Evolutionary conservation across 2,888 invertebrate genomes (phyloP).

Genomic region (Calameuta idolon): DNA sequence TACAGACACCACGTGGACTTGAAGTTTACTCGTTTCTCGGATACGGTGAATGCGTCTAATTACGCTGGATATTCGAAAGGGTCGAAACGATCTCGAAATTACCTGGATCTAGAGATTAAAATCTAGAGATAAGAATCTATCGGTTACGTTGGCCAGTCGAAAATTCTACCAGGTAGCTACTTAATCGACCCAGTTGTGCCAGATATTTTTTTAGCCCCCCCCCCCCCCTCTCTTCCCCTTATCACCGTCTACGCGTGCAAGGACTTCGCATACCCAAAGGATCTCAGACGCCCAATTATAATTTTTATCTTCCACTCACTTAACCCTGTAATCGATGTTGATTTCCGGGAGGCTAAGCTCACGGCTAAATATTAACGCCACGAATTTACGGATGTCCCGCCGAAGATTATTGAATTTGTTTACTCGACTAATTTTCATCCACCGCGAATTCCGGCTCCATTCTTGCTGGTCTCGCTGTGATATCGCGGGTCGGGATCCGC

Average conservation of each 20-base stretch:
- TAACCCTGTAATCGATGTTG: conserved; percentile 20
- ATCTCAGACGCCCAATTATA: conserved; percentile 7
- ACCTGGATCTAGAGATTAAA: no score
- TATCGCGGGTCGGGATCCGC: neutral
- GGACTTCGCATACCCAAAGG: neutral
- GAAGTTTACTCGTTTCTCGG: no score
- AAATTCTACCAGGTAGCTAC: neutral
- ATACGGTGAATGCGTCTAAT: neutral
- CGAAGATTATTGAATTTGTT: conserved; percentile 23
- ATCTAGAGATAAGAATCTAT: neutral
- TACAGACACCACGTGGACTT: neutral
- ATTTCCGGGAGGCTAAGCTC: conserved; percentile 7
- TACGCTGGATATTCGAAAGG: neutral
- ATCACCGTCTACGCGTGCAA: neutral
- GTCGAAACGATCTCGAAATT: neutral
- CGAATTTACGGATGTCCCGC: conserved; percentile 17
- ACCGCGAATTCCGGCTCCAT: neutral
- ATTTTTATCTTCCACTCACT: conserved; percentile 20
- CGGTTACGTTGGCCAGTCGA: neutral
- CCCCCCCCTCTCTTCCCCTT: neutral
- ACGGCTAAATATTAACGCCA: conserved; percentile 18
- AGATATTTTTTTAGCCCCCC: neutral
- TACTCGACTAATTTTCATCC: conserved; percentile 12
- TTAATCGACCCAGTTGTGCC: neutral
- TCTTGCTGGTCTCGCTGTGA: neutral